phyloP scores from a whole-genome alignment of 2,888 invertebrate genomes.

The Acleris holmiana region DNA sequence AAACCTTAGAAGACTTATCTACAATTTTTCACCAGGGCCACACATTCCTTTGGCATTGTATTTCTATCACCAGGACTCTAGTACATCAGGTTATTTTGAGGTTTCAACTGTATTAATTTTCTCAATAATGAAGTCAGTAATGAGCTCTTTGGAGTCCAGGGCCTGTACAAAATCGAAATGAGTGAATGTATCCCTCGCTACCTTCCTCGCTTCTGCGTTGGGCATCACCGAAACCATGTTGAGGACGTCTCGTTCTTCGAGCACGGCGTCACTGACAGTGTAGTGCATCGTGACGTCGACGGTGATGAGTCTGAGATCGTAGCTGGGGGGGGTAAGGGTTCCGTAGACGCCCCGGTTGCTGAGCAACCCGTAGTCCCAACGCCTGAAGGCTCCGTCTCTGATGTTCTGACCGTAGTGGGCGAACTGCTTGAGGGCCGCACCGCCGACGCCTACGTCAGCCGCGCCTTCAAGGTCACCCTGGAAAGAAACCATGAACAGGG shows the following conservation, averaged over 20 bases:
- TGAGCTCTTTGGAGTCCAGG: slow-evolving; percentile 41
- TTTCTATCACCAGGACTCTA: neutral
- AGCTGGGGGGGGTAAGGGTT: slow-evolving; percentile 32
- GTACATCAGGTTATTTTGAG: neutral
- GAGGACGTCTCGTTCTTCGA: slow-evolving; percentile 45
- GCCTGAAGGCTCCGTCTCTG: slow-evolving; percentile 43
- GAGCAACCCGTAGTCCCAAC: slow-evolving; percentile 44
- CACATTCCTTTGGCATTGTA: neutral
- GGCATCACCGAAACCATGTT: slow-evolving; percentile 45
- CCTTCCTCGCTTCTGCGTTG: slow-evolving; percentile 40
- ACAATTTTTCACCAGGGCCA: too few relatives aligned
- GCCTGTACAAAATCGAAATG: slow-evolving; percentile 45
- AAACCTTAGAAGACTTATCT: too few relatives aligned
- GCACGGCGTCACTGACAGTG: slow-evolving; percentile 43
- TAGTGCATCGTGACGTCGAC: slow-evolving; percentile 47
- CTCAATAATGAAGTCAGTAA: slow-evolving; percentile 44
- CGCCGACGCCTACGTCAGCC: slow-evolving; percentile 31
- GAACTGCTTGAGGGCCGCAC: slow-evolving; percentile 47
- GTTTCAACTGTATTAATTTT: slow-evolving; percentile 19
- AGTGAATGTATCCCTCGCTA: slow-evolving; percentile 44
- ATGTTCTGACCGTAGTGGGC: slow-evolving; percentile 52
- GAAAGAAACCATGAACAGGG: too few relatives aligned
- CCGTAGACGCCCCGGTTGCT: slow-evolving; percentile 44
- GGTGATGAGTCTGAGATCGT: slow-evolving; percentile 43
- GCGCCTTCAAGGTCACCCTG: slow-evolving; percentile 7